Base-by-base conservation (phyloP, 35 echinoderm and acorn worm genomes). In the Apostichopus californicus region DNA sequence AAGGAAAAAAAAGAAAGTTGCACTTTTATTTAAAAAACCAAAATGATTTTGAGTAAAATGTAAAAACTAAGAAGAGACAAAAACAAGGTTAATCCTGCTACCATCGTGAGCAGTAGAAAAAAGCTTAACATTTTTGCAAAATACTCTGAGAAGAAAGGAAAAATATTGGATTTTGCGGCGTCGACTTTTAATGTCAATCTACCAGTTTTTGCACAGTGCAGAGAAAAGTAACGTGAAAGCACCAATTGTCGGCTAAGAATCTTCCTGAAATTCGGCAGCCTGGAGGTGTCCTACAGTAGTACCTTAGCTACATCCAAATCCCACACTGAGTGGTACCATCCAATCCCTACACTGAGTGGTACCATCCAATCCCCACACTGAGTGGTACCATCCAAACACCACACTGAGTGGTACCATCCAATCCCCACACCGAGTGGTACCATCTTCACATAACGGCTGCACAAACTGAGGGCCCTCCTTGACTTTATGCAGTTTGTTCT, bases 161-260 rank as follows among this genome's bases (percentile, higher is more conserved):
- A 85, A 85, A 85, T 85, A 85, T 85, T 85, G 55, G 81, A 85
- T 85, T 85, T 84, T 85, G 15, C 22, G 56, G 81, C 14, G 1
- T 85, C 81, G 55, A 85, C 23, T 85, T 81, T 75, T 75, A 11
- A 75, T 75, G 24, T 85, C 81, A 55, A 85, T 22, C 81, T 59
- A 58, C 57, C 57, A 85, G 15, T 85, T n/a, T 46, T 85, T 85
- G 81, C 81, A 85, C 81, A 85, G 57, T 59, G 81, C 81, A 85
- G 81, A 85, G 81, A 85, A 85, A 18, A 85, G 81, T 58, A 85
- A 85, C 81, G 24, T 85, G 81, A 85, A 85, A 85, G 81, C 81
- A 85, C 81, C 81, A 85, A 55, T 85, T 59, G 17, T 85, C 55
- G 81, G 81, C 81, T 58, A 81, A 81, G 55, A 56, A 85, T 85